Evolutionary conservation across 2,113 vertebrate species (phyloP).

Genomic region (Furnarius figulus): DNA sequence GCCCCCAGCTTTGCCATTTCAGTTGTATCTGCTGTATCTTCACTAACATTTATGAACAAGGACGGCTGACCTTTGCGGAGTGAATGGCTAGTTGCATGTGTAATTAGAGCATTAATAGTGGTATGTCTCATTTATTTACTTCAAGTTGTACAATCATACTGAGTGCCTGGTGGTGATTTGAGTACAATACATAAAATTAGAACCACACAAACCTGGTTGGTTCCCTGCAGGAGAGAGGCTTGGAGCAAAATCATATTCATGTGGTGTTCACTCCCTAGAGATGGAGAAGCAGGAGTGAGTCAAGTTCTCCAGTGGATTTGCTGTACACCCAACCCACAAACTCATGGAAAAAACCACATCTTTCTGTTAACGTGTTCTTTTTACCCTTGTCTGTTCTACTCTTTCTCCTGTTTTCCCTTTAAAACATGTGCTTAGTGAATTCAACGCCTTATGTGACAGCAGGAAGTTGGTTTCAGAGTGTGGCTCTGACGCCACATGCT

Average conservation of each 20-base stretch:
- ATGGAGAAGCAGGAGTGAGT: neutral
- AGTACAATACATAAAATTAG: neutral
- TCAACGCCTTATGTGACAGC: neutral
- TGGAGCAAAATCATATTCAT: neutral
- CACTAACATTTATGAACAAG: slow-evolving; percentile 24
- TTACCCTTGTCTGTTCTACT: neutral
- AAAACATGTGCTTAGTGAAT: neutral
- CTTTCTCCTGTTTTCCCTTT: neutral
- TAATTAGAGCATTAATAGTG: slow-evolving; percentile 43
- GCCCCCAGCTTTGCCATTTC: neutral
- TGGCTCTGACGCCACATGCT: neutral
- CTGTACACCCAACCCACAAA: neutral
- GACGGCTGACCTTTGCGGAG: slow-evolving; percentile 49
- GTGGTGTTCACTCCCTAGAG: neutral
- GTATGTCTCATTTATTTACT: slow-evolving; percentile 27
- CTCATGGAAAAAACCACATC: neutral
- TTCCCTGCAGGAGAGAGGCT: neutral
- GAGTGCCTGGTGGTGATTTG: neutral
- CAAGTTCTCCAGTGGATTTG: neutral
- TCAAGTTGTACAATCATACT: neutral
- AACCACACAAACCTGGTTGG: neutral
- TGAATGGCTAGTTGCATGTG: slow-evolving; percentile 22
- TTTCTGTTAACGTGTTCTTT: neutral
- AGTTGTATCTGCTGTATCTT: neutral
- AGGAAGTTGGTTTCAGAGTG: neutral